Conservation (phyloP, 1,140 invertebrate species). For the Drosophila mauritiana region DNA sequence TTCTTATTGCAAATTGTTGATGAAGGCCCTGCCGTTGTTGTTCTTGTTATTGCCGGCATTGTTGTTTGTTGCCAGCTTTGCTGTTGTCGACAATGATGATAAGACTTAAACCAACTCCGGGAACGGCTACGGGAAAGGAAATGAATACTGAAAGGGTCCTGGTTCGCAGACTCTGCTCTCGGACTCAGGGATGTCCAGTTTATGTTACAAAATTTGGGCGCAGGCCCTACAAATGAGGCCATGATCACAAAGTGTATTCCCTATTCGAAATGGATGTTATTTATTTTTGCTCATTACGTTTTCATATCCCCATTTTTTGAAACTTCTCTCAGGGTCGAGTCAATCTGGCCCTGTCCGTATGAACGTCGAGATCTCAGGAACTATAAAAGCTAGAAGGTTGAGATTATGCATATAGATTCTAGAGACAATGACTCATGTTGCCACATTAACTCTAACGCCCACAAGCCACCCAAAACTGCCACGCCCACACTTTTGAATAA, state of each 20-base stretch:
- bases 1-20: slow-evolving; percentile 75
- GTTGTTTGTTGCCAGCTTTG: slow-evolving; percentile 53
- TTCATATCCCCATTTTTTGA: too few relatives aligned
- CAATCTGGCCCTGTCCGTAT: too few relatives aligned
- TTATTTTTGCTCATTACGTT: too few relatives aligned
- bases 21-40: slow-evolving; percentile 60
- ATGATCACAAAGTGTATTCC: neutral
- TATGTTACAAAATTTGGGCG: neutral
- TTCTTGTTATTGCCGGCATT: slow-evolving; percentile 37
- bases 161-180: neutral
- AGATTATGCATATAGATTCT: too few relatives aligned
- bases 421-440: too few relatives aligned
- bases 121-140: slow-evolving; percentile 11
- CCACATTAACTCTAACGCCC: too few relatives aligned
- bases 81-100: slow-evolving; percentile 69
- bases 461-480: too few relatives aligned
- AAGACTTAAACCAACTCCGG: slow-evolving; percentile 35
- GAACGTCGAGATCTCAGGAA: too few relatives aligned
- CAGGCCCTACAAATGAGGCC: neutral
- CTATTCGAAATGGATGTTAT: neutral
- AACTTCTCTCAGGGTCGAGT: too few relatives aligned
- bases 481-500: too few relatives aligned
- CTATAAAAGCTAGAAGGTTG: too few relatives aligned
- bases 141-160: neutral
- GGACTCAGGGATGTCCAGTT: neutral